Percentiles rank a stretch among this genome's conserved stretches.
Conservation (phyloP, 53 echinoderm and acorn worm species). For the Actinopyga echinites region DNA sequence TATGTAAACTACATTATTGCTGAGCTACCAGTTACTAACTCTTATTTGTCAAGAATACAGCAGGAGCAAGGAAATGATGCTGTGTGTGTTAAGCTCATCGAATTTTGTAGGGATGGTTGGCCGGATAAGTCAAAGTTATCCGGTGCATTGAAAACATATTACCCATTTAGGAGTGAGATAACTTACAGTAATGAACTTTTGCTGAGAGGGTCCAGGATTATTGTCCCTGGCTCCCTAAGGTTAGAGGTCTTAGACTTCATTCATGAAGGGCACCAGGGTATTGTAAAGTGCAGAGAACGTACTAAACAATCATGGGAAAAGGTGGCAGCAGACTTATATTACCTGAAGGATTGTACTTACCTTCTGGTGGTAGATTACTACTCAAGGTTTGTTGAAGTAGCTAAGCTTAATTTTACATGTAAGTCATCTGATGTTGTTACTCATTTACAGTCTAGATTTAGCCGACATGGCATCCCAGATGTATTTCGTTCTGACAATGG, state of each 20-base stretch:
- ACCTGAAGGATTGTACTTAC: slow-evolving; percentile 14
- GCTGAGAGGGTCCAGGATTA: slow-evolving; percentile 48
- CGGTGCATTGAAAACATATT: slow-evolving; percentile 11
- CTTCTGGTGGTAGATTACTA: slow-evolving; percentile 57
- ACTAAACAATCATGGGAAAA: not conserved
- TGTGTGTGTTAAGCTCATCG: slow-evolving; percentile 35
- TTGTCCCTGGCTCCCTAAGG: slow-evolving; percentile 44
- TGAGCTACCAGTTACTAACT: slow-evolving; percentile 48
- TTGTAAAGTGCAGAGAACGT: slow-evolving; percentile 58
- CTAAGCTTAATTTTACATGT: not conserved
- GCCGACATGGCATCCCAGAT: slow-evolving; percentile 60
- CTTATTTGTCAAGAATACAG: slow-evolving; percentile 27
- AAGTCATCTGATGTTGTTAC: too few species aligned
- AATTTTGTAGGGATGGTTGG: slow-evolving; percentile 47
- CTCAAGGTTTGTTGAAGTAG: slow-evolving; percentile 62
- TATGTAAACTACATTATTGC: slow-evolving; percentile 26
- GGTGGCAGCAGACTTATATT: slow-evolving; percentile 53
- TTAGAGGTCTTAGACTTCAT: slow-evolving; percentile 38
- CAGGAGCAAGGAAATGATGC: slow-evolving; percentile 42
- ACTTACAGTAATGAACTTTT: slow-evolving; percentile 19
- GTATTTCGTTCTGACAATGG: slow-evolving; percentile 45
- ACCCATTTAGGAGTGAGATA: slow-evolving; percentile 10
- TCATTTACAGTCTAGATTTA: not conserved
- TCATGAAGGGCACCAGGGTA: slow-evolving; percentile 3
- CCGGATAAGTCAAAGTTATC: slow-evolving; percentile 25